Percentiles rank a stretch among this genome's conserved stretches.
phyloP scores from a whole-genome alignment of 2,888 invertebrate genomes.

The Nomada flava region DNA sequence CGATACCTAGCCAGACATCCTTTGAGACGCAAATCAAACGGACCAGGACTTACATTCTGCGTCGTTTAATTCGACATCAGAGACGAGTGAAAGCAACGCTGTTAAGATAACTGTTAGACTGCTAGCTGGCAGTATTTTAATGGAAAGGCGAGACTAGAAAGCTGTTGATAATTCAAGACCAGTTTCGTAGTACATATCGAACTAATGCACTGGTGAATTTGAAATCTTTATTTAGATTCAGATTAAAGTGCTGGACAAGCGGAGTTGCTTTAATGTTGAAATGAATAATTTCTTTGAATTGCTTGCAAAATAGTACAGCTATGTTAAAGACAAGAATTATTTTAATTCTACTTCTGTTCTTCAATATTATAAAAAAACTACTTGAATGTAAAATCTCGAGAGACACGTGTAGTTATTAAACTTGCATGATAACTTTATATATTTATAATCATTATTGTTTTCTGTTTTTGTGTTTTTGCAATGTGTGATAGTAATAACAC shows the following conservation, averaged over 20 bases:
- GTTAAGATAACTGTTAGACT: conserved; percentile 41
- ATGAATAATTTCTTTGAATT: too few species aligned
- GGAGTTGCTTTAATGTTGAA: too few species aligned
- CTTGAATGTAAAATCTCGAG: too few species aligned
- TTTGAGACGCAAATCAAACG: conserved; percentile 49
- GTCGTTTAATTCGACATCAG: conserved; percentile 7
- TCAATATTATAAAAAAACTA: too few species aligned
- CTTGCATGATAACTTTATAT: too few species aligned
- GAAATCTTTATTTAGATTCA: neutral
- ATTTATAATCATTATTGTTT: too few species aligned
- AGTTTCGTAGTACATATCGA: neutral
- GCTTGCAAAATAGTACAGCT: too few species aligned
- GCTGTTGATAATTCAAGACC: neutral
- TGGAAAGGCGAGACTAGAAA: neutral
- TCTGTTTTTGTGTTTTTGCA: neutral
- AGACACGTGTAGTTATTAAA: too few species aligned
- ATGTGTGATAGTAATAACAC: conserved; percentile 12
- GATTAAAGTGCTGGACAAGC: too few species aligned
- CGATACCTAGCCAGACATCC: conserved; percentile 31
- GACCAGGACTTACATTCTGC: conserved; percentile 18
- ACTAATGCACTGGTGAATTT: neutral
- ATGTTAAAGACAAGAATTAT: too few species aligned
- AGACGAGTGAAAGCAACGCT: neutral
- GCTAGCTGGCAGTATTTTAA: neutral
- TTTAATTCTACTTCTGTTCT: too few species aligned